These are phyloP conservation scores for Sebastes variabilis DNA, from an alignment of 2,797 vertebrate genomes.

Conservation along the genomic window DNA sequence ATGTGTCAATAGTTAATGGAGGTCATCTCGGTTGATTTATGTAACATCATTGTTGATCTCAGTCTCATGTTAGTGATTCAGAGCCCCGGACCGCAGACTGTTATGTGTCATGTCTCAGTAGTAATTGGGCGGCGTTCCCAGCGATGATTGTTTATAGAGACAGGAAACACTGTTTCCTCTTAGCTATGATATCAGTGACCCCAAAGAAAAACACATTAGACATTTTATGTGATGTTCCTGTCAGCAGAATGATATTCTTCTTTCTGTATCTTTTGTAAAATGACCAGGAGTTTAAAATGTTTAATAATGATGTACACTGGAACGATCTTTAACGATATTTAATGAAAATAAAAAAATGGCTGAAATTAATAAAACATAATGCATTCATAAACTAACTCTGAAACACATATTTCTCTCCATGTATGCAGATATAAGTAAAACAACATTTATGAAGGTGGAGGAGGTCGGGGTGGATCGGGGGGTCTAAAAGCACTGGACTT, in stretches of 20 bases:
- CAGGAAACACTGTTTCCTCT: constrained; percentile 21
- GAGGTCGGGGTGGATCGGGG: too few relatives aligned
- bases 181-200: constrained; percentile 4
- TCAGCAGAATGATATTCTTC: not conserved
- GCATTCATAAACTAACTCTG: not conserved
- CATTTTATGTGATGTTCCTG: not conserved
- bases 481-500: too few relatives aligned
- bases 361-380: not conserved
- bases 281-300: not conserved
- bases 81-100: not conserved
- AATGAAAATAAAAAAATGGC: not conserved
- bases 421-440: not conserved
- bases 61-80: constrained; percentile 28
- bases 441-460: not conserved
- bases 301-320: not conserved
- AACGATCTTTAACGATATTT: not conserved
- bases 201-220: not conserved
- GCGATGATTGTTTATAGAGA: constrained; percentile 4
- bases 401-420: not conserved
- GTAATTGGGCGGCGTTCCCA: not conserved
- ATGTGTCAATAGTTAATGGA: constrained; percentile 13
- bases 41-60: constrained; percentile 3
- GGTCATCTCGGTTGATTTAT: constrained; percentile 29
- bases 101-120: constrained; percentile 8
- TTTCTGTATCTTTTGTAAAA: not conserved